Conservation (phyloP, 37 sponge, comb jelly and placozoan genomes). For the Beroe forskalii region DNA sequence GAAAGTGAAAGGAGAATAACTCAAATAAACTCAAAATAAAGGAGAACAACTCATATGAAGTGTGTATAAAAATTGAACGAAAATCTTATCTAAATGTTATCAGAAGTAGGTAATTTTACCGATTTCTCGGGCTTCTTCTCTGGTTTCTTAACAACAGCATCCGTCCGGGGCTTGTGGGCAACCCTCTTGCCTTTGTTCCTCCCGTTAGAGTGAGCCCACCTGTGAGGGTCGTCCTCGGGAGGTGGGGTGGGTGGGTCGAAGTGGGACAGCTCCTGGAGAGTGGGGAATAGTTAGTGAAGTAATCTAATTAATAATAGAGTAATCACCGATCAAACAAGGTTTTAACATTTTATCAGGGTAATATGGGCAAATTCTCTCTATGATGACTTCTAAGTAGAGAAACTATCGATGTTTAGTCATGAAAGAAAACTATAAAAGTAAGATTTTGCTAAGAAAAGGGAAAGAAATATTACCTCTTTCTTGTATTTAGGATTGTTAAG, state of each 20-base stretch:
- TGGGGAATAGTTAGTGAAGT: not conserved
- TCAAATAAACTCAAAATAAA: too few relatives aligned
- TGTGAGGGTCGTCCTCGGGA: constrained; percentile 45
- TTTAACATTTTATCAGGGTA: not conserved
- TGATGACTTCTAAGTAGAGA: too few relatives aligned
- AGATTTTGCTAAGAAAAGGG: not conserved
- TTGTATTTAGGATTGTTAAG: not conserved
- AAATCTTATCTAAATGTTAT: too few relatives aligned
- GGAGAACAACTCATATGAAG: too few relatives aligned
- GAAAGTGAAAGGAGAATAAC: too few relatives aligned
- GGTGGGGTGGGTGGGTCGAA: constrained; percentile 63
- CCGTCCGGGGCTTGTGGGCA: not conserved
- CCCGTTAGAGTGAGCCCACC: not conserved
- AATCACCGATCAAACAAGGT: not conserved
- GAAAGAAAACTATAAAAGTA: too few relatives aligned
- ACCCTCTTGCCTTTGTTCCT: constrained; percentile 43
- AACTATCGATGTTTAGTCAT: too few relatives aligned
- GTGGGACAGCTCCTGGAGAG: constrained; percentile 45
- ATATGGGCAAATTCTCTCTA: not conserved
- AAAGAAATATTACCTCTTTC: constrained; percentile 1
- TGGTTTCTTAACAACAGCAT: not conserved
- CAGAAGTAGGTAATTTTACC: too few relatives aligned
- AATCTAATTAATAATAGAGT: not conserved
- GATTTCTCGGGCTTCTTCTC: not conserved
- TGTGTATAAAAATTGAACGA: too few relatives aligned